Percentiles rank a stretch among this genome's conserved stretches.
These are phyloP conservation scores for Rafetus swinhoei DNA, from an alignment of 2,113 vertebrate species.

Conservation along the genomic window DNA sequence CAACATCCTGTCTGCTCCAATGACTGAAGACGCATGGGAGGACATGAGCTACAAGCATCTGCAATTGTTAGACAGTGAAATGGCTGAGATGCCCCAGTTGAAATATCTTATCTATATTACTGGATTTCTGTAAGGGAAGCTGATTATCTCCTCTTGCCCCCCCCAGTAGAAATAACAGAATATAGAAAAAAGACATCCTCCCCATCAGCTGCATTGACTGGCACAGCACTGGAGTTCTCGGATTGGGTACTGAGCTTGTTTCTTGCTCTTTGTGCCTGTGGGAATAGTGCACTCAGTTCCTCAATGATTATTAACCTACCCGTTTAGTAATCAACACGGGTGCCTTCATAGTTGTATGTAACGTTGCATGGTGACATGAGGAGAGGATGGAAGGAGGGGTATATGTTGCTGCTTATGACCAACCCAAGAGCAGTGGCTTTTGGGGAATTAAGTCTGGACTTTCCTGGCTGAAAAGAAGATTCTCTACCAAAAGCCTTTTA, in stretches of 20 bases:
- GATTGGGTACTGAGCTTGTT: neutral
- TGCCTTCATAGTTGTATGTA: slow-evolving; percentile 25
- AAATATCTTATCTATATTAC: slow-evolving; percentile 8
- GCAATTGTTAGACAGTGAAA: neutral
- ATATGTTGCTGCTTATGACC: neutral
- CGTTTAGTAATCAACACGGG: neutral
- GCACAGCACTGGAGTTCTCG: neutral
- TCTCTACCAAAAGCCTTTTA: neutral
- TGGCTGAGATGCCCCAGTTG: neutral
- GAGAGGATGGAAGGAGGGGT: neutral
- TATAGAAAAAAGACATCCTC: neutral
- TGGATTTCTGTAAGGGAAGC: neutral
- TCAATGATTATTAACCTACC: neutral
- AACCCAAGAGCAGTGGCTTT: neutral
- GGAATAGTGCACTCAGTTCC: neutral
- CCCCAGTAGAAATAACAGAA: neutral
- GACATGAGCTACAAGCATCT: neutral
- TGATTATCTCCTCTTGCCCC: neutral
- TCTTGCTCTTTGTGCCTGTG: neutral
- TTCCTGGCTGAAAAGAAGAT: neutral
- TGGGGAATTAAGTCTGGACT: neutral
- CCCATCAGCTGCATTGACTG: no score
- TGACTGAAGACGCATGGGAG: neutral
- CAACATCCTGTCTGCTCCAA: slow-evolving; percentile 26
- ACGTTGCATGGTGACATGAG: neutral